Evolutionary conservation across 2,888 invertebrate genomes (phyloP).

Genomic region (Cheilosia variabilis): DNA sequence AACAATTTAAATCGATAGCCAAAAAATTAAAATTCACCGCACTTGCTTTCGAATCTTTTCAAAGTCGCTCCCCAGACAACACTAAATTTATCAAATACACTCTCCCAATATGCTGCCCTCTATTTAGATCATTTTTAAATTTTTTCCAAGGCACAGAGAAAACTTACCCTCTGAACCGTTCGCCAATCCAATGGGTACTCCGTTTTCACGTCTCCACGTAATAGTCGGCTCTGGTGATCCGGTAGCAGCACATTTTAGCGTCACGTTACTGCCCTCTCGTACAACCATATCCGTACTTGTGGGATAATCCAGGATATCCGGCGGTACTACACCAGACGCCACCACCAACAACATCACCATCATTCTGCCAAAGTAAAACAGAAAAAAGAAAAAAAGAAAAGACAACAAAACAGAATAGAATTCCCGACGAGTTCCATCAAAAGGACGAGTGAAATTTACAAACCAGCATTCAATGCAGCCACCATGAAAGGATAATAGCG

Average conservation of each 20-base stretch:
- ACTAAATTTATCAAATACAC: constrained; percentile 60
- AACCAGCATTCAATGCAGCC: constrained; percentile 72
- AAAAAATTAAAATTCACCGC: not conserved
- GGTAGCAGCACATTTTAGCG: constrained; percentile 93
- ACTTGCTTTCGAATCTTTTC: constrained; percentile 8
- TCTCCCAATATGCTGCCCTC: constrained; percentile 52
- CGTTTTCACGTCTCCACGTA: constrained; percentile 94
- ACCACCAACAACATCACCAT: constrained; percentile 71
- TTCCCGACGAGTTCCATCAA: constrained; percentile 61
- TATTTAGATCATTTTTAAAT: constrained; percentile 59
- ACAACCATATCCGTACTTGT: constrained; percentile 94
- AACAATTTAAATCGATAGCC: not conserved
- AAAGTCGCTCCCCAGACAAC: constrained; percentile 41
- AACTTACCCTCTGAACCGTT: constrained; percentile 88
- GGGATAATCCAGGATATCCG: constrained; percentile 93
- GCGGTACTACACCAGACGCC: constrained; percentile 87
- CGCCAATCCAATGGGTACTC: constrained; percentile 88
- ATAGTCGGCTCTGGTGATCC: constrained; percentile 94
- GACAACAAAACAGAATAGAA: constrained; percentile 48
- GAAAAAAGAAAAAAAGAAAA: not conserved
- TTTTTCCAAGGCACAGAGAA: constrained; percentile 5
- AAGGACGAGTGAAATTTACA: constrained; percentile 70
- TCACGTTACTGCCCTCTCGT: constrained; percentile 93
- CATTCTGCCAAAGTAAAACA: constrained; percentile 23
- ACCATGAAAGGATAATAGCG: constrained; percentile 74